A percentile compares a stretch with the other conserved stretches of the same genome.
Evolutionary conservation across 2,797 vertebrate genomes (phyloP).

Genomic region (Euthynnus affinis): DNA sequence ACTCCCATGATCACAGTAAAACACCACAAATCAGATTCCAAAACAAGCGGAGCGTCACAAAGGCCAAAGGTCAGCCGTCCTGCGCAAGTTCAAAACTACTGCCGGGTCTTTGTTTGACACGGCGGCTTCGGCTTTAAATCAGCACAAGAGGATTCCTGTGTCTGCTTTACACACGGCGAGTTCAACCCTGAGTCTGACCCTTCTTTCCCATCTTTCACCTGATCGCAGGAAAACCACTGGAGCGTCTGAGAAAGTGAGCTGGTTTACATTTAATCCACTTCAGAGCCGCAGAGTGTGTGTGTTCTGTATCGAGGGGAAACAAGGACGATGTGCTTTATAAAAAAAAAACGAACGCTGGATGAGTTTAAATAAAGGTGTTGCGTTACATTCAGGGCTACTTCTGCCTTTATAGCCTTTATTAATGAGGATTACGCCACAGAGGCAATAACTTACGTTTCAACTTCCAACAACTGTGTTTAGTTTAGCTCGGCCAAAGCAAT

Average conservation of each 20-base stretch:
- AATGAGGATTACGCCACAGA: too few species aligned
- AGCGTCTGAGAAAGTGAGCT: background rate
- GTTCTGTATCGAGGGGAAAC: background rate
- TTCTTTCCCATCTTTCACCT: slow-evolving; percentile 1
- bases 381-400: too few species aligned
- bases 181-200: background rate
- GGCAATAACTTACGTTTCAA: too few species aligned
- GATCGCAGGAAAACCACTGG: slow-evolving; percentile 33
- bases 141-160: background rate
- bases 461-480: too few species aligned
- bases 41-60: slow-evolving; percentile 20
- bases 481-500: too few species aligned
- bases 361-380: too few species aligned
- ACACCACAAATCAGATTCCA: background rate
- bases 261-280: slow-evolving; percentile 32
- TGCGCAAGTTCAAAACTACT: slow-evolving; percentile 23
- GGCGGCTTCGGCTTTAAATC: background rate
- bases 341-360: too few species aligned
- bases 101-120: slow-evolving; percentile 1
- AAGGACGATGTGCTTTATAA: too few species aligned
- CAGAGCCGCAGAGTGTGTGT: background rate
- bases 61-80: slow-evolving; percentile 36
- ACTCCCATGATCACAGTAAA: slow-evolving; percentile 23
- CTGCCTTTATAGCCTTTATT: too few species aligned
- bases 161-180: slow-evolving; percentile 13